Conservation (phyloP, 2,888 invertebrate species). For the Drosophila greeni region DNA sequence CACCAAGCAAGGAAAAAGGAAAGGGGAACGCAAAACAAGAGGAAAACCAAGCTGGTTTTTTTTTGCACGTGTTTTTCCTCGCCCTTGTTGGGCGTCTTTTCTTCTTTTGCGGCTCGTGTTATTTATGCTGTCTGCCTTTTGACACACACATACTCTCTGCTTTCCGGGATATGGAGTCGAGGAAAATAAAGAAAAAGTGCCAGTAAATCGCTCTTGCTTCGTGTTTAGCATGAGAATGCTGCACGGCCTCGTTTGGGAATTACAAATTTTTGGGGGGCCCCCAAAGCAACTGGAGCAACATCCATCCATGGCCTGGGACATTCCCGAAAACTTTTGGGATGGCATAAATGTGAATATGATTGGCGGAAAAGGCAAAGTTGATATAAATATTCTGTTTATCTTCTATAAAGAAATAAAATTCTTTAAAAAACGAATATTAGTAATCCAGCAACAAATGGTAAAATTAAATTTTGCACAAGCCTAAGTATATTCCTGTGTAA, state of each 20-base stretch:
- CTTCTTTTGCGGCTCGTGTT: constrained; percentile 52
- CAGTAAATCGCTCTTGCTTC: constrained; percentile 64
- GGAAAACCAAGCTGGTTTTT: constrained; percentile 31
- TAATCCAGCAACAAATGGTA: background rate
- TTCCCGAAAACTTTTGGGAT: constrained; percentile 16
- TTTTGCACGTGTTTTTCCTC: constrained; percentile 25
- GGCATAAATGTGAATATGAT: constrained; percentile 6
- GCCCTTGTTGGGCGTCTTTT: constrained; percentile 32
- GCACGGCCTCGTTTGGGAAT: constrained; percentile 54
- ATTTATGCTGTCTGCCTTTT: constrained; percentile 66
- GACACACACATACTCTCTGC: constrained; percentile 13
- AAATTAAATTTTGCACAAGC: rapidly evolving
- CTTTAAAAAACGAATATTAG: too few relatives aligned
- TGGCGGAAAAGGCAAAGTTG: background rate
- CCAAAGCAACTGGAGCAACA: constrained; percentile 22
- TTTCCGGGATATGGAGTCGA: constrained; percentile 19
- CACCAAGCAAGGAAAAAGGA: background rate
- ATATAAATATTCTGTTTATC: constrained; percentile 6
- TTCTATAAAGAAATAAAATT: too few relatives aligned
- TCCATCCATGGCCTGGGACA: constrained; percentile 16
- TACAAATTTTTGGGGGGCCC: constrained; percentile 44
- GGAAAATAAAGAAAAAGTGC: constrained; percentile 50
- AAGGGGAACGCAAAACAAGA: constrained; percentile 18
- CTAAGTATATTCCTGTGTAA: background rate
- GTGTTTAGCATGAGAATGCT: constrained; percentile 68